Percentiles rank a stretch among this genome's conserved stretches.
phyloP scores from a whole-genome alignment of 2,113 vertebrate species.

The Atlantisia rogersi region DNA sequence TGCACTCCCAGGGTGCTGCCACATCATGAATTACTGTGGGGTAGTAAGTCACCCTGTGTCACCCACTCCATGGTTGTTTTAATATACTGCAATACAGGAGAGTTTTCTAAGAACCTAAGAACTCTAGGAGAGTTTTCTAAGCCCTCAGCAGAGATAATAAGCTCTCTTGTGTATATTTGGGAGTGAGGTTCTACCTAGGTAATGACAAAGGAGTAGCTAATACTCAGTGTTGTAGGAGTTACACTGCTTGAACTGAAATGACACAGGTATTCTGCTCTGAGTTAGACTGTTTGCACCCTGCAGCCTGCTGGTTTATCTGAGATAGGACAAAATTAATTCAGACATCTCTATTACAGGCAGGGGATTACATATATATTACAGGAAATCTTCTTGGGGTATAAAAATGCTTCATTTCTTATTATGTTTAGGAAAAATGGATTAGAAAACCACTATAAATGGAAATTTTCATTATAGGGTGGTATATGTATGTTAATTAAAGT shows the following conservation, averaged over 20 bases:
- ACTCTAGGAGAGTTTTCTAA: neutral
- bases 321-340: neutral
- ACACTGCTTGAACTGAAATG: neutral
- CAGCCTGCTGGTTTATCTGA: neutral
- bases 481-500: neutral
- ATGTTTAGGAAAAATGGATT: neutral
- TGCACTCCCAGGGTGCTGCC: neutral
- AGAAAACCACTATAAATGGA: conserved; percentile 33
- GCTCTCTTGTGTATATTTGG: rapidly evolving
- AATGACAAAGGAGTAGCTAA: neutral
- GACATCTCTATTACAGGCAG: neutral
- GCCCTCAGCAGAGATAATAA: neutral
- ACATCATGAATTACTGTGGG: too few relatives aligned
- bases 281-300: neutral
- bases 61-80: neutral
- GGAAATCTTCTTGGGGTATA: neutral
- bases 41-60: neutral
- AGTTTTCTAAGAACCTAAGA: rapidly evolving
- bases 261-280: neutral
- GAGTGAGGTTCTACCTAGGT: rapidly evolving
- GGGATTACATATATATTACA: neutral
- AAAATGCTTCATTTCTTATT: neutral
- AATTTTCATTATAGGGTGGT: neutral
- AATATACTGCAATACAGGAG: neutral
- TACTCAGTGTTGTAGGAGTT: neutral